Evolutionary conservation across 2,113 vertebrate genomes (phyloP), one percentile per base, ranked within the genome.

Genomic region (Actenoides hombroni): DNA sequence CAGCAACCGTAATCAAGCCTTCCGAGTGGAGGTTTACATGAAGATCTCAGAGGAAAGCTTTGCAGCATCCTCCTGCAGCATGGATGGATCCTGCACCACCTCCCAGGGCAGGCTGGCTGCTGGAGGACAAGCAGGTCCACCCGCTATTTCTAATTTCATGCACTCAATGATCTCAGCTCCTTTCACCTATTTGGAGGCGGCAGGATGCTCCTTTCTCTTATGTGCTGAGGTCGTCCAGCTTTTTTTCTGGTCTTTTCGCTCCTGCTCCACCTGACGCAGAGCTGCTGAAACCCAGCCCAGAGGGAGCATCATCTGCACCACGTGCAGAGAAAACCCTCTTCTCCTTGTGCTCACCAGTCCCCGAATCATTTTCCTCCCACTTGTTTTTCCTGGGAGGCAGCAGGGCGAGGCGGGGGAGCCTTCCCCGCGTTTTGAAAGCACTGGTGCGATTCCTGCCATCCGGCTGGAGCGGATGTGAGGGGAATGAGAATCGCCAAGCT

Each of bases 121-220:
- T 16, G 56, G 11, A n/a, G 65, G 13, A 44, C 51, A 23, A n/a
- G 9, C 3, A 6, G 35, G 37, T 33, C 79, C 31, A 1, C 2
- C 17, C 5, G 1, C 23, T 13, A 3, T 20, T 64, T 39, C 65
- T 42, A 1, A 20, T 63, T 40, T 57, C 17, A 2, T 15, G 39
- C 13, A 0, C 57, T 64, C 11, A 0, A 0, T 7, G 35, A 3
- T 31, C 53, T 31, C 5, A 14, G n/a, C 46, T 74, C 31, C n/a
- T 7, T 20, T 11, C 37, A 46, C 7, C 0, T 1, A 4, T 21
- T 60, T 31, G 0, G 20, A 13, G 67, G 44, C 10, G 44, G 14
- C 26, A 6, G 37, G 69, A 23, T 2, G 7, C 25, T 63, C 16
- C 19, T 74, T 33, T 16, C 49, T 18, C 5, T 16, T 16, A 35